Evolutionary conservation across 2,113 vertebrate species (phyloP).

Genomic region (Paramormyrops kingsleyae): DNA sequence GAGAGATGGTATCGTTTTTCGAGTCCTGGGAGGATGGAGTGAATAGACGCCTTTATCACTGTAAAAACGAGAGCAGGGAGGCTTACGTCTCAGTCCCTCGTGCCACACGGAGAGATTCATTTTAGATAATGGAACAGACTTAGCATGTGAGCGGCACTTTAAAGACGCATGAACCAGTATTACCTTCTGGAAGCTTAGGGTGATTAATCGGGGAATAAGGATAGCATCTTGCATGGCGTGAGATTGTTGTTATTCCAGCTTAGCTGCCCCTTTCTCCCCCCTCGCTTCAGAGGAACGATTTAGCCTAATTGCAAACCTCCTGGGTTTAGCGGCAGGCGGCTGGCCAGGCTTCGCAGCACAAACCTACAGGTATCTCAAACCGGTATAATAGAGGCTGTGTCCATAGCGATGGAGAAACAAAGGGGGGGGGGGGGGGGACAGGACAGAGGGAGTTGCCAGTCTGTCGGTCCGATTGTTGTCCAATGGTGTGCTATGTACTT

Average conservation of each 20-base stretch:
- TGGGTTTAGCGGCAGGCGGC: not conserved
- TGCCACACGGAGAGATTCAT: not conserved
- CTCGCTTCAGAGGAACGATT: not conserved
- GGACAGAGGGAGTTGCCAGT: not conserved
- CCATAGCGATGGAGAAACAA: not conserved
- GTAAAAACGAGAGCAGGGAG: not conserved
- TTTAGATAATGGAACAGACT: conserved; percentile 8
- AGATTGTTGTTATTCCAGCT: not conserved
- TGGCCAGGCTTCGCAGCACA: not conserved
- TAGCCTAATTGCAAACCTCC: conserved; percentile 3
- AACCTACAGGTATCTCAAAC: not conserved
- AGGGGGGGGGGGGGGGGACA: not conserved
- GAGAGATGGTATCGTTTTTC: conserved; percentile 8
- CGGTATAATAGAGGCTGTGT: not conserved
- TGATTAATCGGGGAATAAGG: not conserved
- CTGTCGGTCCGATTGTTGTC: not conserved
- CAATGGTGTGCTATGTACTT: not conserved
- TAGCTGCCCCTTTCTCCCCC: not conserved
- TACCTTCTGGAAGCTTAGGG: conserved; percentile 3
- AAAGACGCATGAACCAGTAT: not conserved
- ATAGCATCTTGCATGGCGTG: not conserved
- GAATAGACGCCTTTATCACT: not conserved
- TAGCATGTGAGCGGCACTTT: not conserved
- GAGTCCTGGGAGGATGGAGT: not conserved
- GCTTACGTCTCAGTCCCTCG: not conserved